phyloP scores from a whole-genome alignment of 2,797 vertebrate species.

The Staurois parvus region DNA sequence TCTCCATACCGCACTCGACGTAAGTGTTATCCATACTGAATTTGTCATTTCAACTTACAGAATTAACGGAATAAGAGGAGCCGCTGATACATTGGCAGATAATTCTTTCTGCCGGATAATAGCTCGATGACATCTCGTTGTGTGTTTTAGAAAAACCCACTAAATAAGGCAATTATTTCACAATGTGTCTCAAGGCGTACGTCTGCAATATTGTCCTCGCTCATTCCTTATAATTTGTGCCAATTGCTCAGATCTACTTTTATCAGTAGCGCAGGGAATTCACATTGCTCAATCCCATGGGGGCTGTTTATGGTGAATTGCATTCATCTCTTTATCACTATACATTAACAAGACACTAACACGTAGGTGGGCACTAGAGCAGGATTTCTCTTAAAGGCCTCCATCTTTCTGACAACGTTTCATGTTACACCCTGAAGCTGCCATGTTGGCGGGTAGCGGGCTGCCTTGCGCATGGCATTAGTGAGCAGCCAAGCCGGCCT shows the following conservation, averaged over 20 bases:
- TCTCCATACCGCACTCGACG: conserved; percentile 58
- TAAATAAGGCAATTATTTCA: conserved; percentile 46
- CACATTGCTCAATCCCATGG: neutral
- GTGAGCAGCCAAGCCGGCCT: too few relatives aligned
- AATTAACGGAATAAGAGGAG: conserved; percentile 54
- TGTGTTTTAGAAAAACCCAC: conserved; percentile 46
- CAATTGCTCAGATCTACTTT: neutral
- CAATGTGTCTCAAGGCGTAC: conserved; percentile 6
- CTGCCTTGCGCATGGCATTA: too few relatives aligned
- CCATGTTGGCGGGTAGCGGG: too few relatives aligned
- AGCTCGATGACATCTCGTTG: conserved; percentile 32
- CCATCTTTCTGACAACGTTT: too few relatives aligned
- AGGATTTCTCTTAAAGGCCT: neutral
- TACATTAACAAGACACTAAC: neutral
- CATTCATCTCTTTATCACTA: neutral
- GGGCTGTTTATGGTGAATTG: neutral
- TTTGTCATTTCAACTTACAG: conserved; percentile 51
- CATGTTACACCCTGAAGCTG: too few relatives aligned
- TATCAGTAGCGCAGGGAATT: neutral
- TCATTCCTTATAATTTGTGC: neutral
- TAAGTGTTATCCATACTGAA: conserved; percentile 66
- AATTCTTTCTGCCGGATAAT: conserved; percentile 34
- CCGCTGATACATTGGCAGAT: neutral
- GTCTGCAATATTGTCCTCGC: conserved; percentile 1
- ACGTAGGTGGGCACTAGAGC: neutral